Base-by-base conservation (phyloP, 2,113 vertebrate genomes). In the Coracopsis vasa region DNA sequence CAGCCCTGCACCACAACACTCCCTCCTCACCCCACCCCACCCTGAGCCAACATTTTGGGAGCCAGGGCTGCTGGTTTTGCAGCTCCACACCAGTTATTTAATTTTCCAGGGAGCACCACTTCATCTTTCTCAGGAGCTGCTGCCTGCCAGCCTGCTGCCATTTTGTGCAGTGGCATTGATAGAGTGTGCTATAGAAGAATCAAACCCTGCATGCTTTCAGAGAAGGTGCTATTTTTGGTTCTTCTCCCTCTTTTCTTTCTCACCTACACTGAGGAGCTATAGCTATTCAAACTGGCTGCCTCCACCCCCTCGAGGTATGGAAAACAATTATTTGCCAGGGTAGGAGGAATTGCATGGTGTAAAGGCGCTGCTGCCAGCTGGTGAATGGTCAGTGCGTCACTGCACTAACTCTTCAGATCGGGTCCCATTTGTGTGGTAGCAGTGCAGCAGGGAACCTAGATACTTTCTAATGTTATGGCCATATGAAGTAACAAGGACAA, bases 71-170 rank as follows among this genome's bases (percentile, higher is more conserved):
- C 42, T 66, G 47, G 82, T 75, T 95, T 77, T 92, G 80, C 80
- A 86, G 71, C 75, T 92, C 61, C 51, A 19, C 65, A 47, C 27
- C 66, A 39, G 61, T 66, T 94, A 67, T 85, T 89, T 89, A 86
- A 87, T 96, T 95, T 96, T 93, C 86, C 73, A 84, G 47, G 21
- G 65, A 93, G 47, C 35, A 88, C 33, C 73, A 41, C 77, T 79
- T 81, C 86, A 51, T 86, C 86, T 61, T 86, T 91, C 94, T 94
- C 35, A 20, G 86, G 72, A 87, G 77, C 72, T 79, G 74, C 77
- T 66, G 83, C 81, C 80, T 89, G 72, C 90, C 88, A 86, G 88
- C 51, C 86, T 90, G 69, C 86, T 95, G 92, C 96, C 95, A 93
- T 96, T 86, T 91, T 93, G 91, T 33, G 70, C 65, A 93, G 80